phyloP scores from a whole-genome alignment of 1,140 invertebrate species.

The Neodiprion fabricii region DNA sequence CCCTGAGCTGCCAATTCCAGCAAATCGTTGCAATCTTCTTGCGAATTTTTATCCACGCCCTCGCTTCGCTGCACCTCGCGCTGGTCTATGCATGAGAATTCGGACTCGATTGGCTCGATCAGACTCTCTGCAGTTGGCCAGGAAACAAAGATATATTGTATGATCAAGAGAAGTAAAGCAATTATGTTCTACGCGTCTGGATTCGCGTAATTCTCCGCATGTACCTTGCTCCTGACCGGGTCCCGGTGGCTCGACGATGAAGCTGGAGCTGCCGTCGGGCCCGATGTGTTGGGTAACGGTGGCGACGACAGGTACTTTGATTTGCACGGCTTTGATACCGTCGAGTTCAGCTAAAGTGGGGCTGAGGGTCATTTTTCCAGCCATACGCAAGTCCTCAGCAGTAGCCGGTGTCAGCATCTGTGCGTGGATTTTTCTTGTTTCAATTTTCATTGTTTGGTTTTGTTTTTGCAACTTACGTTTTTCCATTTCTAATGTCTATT shows the following conservation, averaged over 20 bases:
- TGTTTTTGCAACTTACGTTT: no score
- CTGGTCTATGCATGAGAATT: background rate
- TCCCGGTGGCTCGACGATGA: constrained; percentile 54
- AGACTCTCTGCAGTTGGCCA: background rate
- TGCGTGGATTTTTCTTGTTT: background rate
- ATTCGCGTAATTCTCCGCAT: no score
- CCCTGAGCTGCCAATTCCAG: constrained; percentile 57
- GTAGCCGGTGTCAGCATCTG: constrained; percentile 61
- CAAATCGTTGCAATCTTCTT: constrained; percentile 53
- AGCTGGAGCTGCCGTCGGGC: constrained; percentile 53
- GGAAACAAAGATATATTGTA: constrained; percentile 11
- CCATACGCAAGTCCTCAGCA: constrained; percentile 59
- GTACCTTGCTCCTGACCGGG: constrained; percentile 50
- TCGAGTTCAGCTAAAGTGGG: constrained; percentile 46
- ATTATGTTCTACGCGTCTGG: no score
- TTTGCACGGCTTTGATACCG: constrained; percentile 59
- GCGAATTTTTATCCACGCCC: background rate
- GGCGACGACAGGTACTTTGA: constrained; percentile 64
- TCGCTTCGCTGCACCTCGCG: background rate
- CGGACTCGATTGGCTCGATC: background rate
- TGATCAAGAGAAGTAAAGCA: no score
- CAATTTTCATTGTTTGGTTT: background rate
- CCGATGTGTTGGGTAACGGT: constrained; percentile 59
- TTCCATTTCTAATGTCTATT: no score
- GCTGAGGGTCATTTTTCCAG: constrained; percentile 55